Evolutionary conservation across 2,888 invertebrate species (phyloP).

Genomic region (Callinectes sapidus): DNA sequence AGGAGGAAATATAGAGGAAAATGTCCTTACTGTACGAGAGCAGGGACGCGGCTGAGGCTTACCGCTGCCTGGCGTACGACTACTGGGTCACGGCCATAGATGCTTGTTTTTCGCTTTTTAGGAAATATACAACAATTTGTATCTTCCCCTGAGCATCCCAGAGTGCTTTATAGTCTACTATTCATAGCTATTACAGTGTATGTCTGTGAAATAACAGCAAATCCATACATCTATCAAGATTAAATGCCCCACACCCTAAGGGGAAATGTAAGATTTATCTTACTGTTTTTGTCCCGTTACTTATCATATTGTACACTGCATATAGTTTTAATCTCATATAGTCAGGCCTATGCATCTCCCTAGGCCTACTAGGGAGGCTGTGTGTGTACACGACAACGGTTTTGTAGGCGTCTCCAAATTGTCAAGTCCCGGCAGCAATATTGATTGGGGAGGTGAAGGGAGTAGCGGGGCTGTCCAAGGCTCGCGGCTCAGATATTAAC

Average conservation of each 20-base stretch:
- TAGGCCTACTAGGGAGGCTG: neutral
- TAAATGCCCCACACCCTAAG: neutral
- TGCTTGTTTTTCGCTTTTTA: neutral
- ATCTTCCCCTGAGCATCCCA: neutral
- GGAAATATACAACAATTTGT: neutral
- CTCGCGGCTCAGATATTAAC: neutral
- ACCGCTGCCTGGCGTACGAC: constrained; percentile 53
- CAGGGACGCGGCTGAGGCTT: constrained; percentile 42
- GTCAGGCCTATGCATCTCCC: neutral
- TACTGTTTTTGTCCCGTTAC: constrained; percentile 17
- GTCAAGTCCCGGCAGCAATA: constrained; percentile 27
- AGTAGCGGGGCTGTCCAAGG: neutral
- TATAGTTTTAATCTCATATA: neutral
- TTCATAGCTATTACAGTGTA: neutral
- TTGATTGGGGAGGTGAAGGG: neutral
- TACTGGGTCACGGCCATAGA: constrained; percentile 29
- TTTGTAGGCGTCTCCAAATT: neutral
- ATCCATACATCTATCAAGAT: neutral
- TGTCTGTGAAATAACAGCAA: neutral
- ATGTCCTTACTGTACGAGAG: constrained; percentile 67
- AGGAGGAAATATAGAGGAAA: constrained; percentile 42
- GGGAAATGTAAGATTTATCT: neutral
- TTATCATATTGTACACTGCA: neutral
- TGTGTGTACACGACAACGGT: neutral
- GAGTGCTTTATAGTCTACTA: neutral